Evolutionary conservation across 2,888 invertebrate species (phyloP).

Genomic region (Pegoplata infirma): DNA sequence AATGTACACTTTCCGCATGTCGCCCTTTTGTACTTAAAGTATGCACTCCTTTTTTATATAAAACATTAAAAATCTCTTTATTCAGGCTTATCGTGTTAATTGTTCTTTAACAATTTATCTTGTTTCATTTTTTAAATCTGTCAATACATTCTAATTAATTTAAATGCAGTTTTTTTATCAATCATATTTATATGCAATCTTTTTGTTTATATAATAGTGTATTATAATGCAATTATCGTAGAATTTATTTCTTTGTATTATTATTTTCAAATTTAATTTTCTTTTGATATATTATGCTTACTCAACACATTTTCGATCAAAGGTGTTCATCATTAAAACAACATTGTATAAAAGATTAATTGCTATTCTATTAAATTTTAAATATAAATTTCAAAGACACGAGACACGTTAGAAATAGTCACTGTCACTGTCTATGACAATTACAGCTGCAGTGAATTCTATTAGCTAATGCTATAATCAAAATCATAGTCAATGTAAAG

Average conservation of each 20-base stretch:
- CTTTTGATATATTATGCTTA: constrained; percentile 6
- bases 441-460: neutral
- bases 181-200: too few species aligned
- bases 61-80: too few species aligned
- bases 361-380: neutral
- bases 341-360: neutral
- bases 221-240: neutral
- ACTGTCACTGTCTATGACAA: constrained; percentile 10
- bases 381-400: constrained; percentile 1
- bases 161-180: too few species aligned
- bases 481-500: neutral
- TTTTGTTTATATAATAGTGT: too few species aligned
- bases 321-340: constrained; percentile 11
- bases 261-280: neutral
- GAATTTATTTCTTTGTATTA: neutral
- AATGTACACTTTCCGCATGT: too few species aligned
- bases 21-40: too few species aligned
- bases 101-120: too few species aligned
- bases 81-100: too few species aligned
- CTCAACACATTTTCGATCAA: neutral
- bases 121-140: too few species aligned
- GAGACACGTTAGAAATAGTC: constrained; percentile 2
- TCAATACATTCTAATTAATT: too few species aligned
- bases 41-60: too few species aligned
- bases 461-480: neutral